These are phyloP conservation scores for Erpobdella octoculata DNA, from an alignment of 2,888 invertebrate species.

Conservation along the genomic window DNA sequence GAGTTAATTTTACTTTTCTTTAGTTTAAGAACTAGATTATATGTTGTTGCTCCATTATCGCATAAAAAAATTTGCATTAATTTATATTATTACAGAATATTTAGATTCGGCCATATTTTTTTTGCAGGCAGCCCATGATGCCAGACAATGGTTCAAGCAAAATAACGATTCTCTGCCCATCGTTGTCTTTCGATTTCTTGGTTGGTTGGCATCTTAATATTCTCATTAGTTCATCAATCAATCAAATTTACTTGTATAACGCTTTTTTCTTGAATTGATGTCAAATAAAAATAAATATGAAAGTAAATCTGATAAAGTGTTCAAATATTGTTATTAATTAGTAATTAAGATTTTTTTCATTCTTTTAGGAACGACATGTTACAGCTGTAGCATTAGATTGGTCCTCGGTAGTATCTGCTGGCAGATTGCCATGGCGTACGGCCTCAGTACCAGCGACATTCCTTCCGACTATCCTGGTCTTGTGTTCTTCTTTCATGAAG, in stretches of 20 bases:
- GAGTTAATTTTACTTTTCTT: too few species aligned
- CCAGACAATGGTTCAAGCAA: slow-evolving; percentile 21
- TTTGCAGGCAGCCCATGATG: slow-evolving; percentile 20
- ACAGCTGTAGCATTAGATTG: slow-evolving; percentile 39
- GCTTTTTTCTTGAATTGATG: background rate
- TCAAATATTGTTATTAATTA: background rate
- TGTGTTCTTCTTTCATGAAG: slow-evolving; percentile 36
- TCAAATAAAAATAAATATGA: background rate
- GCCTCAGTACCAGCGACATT: slow-evolving; percentile 30
- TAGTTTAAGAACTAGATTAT: too few species aligned
- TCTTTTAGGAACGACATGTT: slow-evolving; percentile 38
- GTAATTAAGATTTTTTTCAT: background rate
- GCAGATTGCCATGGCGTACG: slow-evolving; percentile 38
- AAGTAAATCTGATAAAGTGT: background rate
- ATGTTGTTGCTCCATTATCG: background rate
- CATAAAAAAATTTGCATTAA: background rate
- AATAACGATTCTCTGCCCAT: slow-evolving; percentile 14
- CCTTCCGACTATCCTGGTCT: slow-evolving; percentile 38
- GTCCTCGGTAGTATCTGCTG: slow-evolving; percentile 39
- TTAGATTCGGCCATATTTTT: background rate
- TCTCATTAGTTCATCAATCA: background rate
- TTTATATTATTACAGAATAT: background rate
- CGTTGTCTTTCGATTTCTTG: slow-evolving; percentile 30
- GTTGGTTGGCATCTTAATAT: background rate
- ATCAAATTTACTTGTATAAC: background rate